These are phyloP conservation scores for Archocentrus centrarchus DNA, from an alignment of 2,113 vertebrate genomes.

Conservation along the genomic window DNA sequence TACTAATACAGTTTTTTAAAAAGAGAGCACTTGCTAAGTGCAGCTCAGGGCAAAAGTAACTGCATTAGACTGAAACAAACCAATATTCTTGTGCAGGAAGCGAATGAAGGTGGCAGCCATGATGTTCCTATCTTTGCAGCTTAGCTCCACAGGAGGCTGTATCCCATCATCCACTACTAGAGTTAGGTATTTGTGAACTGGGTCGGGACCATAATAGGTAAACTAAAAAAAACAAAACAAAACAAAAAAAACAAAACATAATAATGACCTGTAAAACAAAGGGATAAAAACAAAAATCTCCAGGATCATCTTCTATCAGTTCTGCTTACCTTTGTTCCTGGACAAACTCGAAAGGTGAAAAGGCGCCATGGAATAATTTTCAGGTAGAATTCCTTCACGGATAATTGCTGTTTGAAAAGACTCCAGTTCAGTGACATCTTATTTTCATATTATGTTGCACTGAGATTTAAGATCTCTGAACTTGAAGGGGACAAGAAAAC, in stretches of 20 bases:
- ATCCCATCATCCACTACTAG: conserved; percentile 98
- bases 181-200: conserved; percentile 93
- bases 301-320: background rate
- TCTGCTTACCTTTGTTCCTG: conserved; percentile 93
- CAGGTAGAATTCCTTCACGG: conserved; percentile 99
- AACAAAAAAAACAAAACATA: conserved; percentile 2
- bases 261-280: background rate
- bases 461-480: background rate
- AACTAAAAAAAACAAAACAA: conserved; percentile 90
- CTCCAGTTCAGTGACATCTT: background rate
- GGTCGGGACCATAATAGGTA: conserved; percentile 94
- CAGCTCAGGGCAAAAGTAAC: background rate
- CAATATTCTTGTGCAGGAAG: conserved; percentile 98
- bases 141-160: conserved; percentile 96
- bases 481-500: background rate
- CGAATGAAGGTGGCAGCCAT: conserved; percentile 98
- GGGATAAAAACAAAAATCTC: background rate
- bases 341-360: conserved; percentile 97
- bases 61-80: conserved; percentile 75
- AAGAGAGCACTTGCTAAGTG: rapidly evolving
- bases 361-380: conserved; percentile 99
- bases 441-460: background rate
- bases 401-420: conserved; percentile 90
- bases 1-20: background rate
- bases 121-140: conserved; percentile 98